These are phyloP conservation scores for Telenomus remus DNA, from an alignment of 1,140 invertebrate genomes.

Conservation along the genomic window DNA sequence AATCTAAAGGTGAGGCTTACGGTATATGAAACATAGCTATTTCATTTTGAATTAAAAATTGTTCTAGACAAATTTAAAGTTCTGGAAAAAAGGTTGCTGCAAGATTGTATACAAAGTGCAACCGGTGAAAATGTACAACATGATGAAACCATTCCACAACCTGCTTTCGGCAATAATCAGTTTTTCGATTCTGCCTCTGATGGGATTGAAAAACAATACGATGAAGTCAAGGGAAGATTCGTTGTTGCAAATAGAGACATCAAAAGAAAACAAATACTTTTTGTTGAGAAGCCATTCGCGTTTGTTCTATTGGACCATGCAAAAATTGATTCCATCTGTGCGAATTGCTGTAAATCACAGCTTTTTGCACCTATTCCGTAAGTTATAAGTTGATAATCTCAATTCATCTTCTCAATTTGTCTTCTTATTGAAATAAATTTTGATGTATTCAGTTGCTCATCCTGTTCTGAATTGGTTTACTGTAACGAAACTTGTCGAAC, in stretches of 20 bases:
- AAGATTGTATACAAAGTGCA: slow-evolving; percentile 1
- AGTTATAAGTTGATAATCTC: no score
- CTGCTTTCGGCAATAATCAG: slow-evolving; percentile 61
- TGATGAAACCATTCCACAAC: slow-evolving; percentile 32
- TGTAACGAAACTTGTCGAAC: slow-evolving; percentile 80
- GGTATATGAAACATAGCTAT: no score
- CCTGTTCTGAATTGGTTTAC: slow-evolving; percentile 80
- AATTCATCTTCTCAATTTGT: no score
- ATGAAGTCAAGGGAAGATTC: slow-evolving; percentile 74
- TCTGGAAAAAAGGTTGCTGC: slow-evolving; percentile 12
- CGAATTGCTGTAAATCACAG: slow-evolving; percentile 77
- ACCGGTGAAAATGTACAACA: not conserved
- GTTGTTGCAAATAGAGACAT: slow-evolving; percentile 77
- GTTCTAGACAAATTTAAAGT: slow-evolving; percentile 43
- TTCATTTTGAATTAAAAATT: no score
- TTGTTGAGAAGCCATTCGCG: slow-evolving; percentile 83
- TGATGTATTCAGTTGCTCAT: slow-evolving; percentile 76
- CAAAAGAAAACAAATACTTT: slow-evolving; percentile 79
- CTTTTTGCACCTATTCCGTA: slow-evolving; percentile 73
- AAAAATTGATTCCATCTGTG: slow-evolving; percentile 70
- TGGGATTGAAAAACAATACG: slow-evolving; percentile 62
- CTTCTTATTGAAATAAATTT: not conserved
- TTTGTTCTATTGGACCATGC: slow-evolving; percentile 77
- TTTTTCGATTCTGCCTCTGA: slow-evolving; percentile 65
- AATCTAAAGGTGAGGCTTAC: no score